Base-by-base conservation (phyloP, 2,888 invertebrate species). In the Plebejus melissa region DNA sequence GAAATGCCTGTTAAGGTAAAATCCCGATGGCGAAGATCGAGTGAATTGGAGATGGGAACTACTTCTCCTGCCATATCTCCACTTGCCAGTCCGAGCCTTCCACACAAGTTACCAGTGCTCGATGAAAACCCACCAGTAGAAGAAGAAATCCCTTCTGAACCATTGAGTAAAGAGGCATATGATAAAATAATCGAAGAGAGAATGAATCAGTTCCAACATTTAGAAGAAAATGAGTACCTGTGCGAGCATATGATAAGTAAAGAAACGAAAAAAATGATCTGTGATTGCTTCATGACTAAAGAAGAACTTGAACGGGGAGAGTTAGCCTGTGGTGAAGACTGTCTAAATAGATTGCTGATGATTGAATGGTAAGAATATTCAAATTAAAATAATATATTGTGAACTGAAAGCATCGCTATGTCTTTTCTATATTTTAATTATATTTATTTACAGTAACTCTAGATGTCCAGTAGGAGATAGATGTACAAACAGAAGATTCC, bases 341-440 rank as follows among this genome's bases (percentile, higher is more conserved):
- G 99, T 89, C 95, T 99, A 57, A 99, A 99, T 94, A 96, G 99
- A 85, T 94, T 99, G 86, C 95, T 99, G n/a, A 98, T 99, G 97
- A 99, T 99, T 86, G 99, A 99, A 95, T 99, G 98, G 98, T 98
- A 94, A 91, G 89, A 82, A 76, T 69, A 7, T 22, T 57, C 28
- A n/a, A 38, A n/a, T 60, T 69, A 4, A 69, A 38, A 36, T 76
- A 71, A n/a, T 57, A 54, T 38, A 36, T 41, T 70, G 69, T 72
- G 74, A 69, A 54, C 13, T 76, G 38, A 50, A 36, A 41, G 32
- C n/a, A 54, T n/a, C 16, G 11, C 11, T 69, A 46, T 75, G 9
- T 71, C 58, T 38, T 38, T 13, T 60, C 22, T 36, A 11, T 13
- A 5, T 13, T 36, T 46, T 58, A 54, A 50, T 54, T 54, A 54